Conservation (phyloP, 2,888 invertebrate species). For the Harpalus rubripes region DNA sequence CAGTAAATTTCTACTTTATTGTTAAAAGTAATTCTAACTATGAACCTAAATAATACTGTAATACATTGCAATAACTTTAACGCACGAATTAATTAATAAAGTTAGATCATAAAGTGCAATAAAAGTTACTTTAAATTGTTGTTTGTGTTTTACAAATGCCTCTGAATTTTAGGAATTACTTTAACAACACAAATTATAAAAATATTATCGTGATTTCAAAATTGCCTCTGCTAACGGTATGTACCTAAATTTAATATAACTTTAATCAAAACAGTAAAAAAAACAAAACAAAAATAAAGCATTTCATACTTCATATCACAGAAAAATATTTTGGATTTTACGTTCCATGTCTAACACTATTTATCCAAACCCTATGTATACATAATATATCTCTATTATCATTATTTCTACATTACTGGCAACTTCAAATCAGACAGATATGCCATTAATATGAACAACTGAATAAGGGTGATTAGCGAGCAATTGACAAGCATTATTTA, state of each 20-base stretch:
- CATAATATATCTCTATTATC: conserved; percentile 18
- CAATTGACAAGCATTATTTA: too few species aligned
- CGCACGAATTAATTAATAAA: conserved; percentile 24
- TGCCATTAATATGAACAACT: too few species aligned
- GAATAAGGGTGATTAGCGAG: too few species aligned
- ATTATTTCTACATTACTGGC: conserved; percentile 51
- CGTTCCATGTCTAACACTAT: conserved; percentile 53
- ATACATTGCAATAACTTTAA: conserved; percentile 56
- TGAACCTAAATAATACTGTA: conserved; percentile 58
- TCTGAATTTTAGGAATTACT: conserved; percentile 7
- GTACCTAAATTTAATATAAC: conserved; percentile 38
- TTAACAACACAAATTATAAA: conserved; percentile 13
- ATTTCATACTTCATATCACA: conserved; percentile 58
- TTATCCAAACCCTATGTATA: conserved; percentile 56
- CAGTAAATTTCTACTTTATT: conserved; percentile 24
- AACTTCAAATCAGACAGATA: conserved; percentile 22
- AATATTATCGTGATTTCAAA: conserved; percentile 11
- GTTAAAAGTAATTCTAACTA: conserved; percentile 50
- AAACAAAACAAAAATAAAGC: conserved; percentile 47
- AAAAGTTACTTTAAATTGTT: conserved; percentile 7
- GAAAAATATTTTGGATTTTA: conserved; percentile 61
- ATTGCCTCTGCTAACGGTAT: conserved; percentile 31
- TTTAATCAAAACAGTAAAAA: conserved; percentile 50
- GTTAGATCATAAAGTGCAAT: conserved; percentile 24
- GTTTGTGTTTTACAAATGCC: conserved; percentile 25